phyloP scores from a whole-genome alignment of 2,888 invertebrate species.

The Lutraria lutraria region DNA sequence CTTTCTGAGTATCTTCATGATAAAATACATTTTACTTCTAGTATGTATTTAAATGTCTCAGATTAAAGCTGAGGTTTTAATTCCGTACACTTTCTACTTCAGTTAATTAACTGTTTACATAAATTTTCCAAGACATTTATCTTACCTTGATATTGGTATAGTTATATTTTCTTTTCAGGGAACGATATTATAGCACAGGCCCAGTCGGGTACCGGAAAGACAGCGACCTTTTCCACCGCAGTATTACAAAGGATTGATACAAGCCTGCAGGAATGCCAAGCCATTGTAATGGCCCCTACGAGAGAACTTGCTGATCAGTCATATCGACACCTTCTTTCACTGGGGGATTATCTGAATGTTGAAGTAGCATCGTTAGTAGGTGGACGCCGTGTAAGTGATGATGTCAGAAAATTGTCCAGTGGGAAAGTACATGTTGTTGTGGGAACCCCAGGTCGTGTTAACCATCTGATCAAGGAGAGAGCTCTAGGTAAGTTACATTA shows the following conservation, averaged over 20 bases:
- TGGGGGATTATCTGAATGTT: constrained; percentile 98
- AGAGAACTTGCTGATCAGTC: constrained; percentile 91
- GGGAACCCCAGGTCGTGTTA: constrained; percentile 99
- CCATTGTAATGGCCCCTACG: constrained; percentile 98
- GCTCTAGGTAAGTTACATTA: constrained; percentile 91
- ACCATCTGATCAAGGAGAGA: constrained; percentile 97
- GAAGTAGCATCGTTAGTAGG: constrained; percentile 99
- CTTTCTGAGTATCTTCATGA: too few relatives aligned
- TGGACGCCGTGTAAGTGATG: constrained; percentile 98
- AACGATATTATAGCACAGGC: constrained; percentile 99
- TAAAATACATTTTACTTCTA: too few relatives aligned
- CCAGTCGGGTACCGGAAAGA: constrained; percentile 99
- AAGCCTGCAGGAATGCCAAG: constrained; percentile 95
- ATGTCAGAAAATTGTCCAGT: constrained; percentile 96
- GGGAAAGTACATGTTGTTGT: constrained; percentile 97
- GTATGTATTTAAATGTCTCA: too few relatives aligned
- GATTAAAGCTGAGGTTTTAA: too few relatives aligned
- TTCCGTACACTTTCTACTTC: too few relatives aligned
- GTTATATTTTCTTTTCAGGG: constrained; percentile 87
- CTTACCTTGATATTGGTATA: too few relatives aligned
- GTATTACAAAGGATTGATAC: constrained; percentile 98
- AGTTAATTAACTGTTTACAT: too few relatives aligned
- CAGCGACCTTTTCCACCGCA: constrained; percentile 99
- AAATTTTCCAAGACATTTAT: too few relatives aligned
- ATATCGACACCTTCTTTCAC: constrained; percentile 95